Base-by-base conservation (phyloP, 2,888 invertebrate genomes). In the Acronicta psi region DNA sequence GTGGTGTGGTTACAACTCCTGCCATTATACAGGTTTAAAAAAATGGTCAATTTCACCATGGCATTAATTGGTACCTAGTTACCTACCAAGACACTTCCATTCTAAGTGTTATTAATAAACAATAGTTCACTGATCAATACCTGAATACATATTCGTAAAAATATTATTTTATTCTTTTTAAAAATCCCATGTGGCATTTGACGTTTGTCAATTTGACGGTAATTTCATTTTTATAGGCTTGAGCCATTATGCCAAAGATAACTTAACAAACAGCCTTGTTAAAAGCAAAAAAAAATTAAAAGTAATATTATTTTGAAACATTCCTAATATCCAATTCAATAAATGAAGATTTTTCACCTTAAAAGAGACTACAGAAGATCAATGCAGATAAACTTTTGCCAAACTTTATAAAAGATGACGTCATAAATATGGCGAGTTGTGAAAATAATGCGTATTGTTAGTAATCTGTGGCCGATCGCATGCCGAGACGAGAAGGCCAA, bases 401-500 rank as follows among this genome's bases (percentile, higher is more conserved):
- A 42, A 73, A 57, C 43, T 59, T 59, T 53, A 58, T 46, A 60
- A 53, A 37, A 50, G 36, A 57, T 75, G 62, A 68, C 64, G 68
- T 65, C 70, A 73, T 60, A 59, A 66, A 51, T 51, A 63, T 50
- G 49, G 59, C 47, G 44, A 46, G 47, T 56, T 58, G 61, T 74
- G 60, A 61, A 74, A 76, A 74, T 62, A 72, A 63, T 59, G 59
- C 46, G 62, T 69, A 66, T 62, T 66, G 72, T 76, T 66, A 62
- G 62, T 71, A 73, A 69, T 75, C 73, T 63, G 55, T 50, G 70
- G 68, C 53, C 61, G 75, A 72, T 75, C 70, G 72, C 69, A 73
- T 71, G 78, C 73, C 75, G 70, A 64, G 73, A 50, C 61, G 68
- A 74, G 75, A 85, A 85, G 87, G 87, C 85, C 87, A 87, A 87